phyloP scores from a whole-genome alignment of 2,113 vertebrate genomes.

The Rhadina sibilatrix region DNA sequence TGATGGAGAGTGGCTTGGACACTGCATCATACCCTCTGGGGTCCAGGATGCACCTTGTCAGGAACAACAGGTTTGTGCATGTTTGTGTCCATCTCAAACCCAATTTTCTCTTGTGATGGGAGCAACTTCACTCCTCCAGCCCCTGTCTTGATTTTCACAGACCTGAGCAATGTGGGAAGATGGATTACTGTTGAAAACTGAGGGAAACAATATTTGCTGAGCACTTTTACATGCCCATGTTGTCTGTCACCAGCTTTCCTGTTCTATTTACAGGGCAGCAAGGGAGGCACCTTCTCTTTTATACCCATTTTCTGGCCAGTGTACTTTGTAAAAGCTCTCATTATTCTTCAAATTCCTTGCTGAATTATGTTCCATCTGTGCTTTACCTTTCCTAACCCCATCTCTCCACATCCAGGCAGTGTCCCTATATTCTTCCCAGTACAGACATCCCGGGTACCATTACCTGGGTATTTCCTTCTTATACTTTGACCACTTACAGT shows the following conservation, averaged over 20 bases:
- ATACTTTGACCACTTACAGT: neutral
- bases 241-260: neutral
- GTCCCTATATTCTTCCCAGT: neutral
- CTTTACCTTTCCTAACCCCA: neutral
- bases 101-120: neutral
- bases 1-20: neutral
- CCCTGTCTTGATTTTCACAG: neutral
- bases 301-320: neutral
- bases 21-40: neutral
- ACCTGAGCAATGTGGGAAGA: neutral
- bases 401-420: neutral
- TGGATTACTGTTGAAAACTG: neutral
- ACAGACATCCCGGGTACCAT: too few relatives aligned
- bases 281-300: neutral
- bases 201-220: rapidly evolving
- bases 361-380: neutral
- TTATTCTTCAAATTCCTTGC: neutral
- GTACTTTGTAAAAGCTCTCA: neutral
- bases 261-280: neutral
- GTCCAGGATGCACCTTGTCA: rapidly evolving
- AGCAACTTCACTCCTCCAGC: neutral
- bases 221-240: rapidly evolving
- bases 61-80: rapidly evolving
- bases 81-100: neutral
- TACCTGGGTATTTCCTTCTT: neutral